These are phyloP conservation scores for Actenoides lindsayi DNA, from an alignment of 2,113 vertebrate genomes.

Conservation along the genomic window DNA sequence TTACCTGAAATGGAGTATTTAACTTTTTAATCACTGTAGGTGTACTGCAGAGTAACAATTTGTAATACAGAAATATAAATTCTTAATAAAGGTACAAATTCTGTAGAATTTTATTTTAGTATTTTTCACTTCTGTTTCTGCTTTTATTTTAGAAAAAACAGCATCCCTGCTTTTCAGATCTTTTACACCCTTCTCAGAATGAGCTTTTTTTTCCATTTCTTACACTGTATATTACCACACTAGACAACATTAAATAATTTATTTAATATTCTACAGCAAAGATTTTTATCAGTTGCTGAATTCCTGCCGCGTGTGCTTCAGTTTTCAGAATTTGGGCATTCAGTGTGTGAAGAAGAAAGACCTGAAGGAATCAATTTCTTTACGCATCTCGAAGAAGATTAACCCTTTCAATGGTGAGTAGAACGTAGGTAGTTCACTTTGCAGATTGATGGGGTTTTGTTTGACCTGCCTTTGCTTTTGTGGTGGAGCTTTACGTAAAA, in stretches of 20 bases:
- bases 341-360: slow-evolving; percentile 97
- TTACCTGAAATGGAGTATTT: not conserved
- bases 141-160: not conserved
- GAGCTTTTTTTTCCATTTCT: not conserved
- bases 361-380: slow-evolving; percentile 90
- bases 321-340: slow-evolving; percentile 98
- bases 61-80: not conserved
- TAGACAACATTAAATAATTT: not conserved
- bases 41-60: not conserved
- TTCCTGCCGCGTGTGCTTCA: slow-evolving; percentile 61
- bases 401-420: slow-evolving; percentile 94
- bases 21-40: not conserved
- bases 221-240: not conserved
- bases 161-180: not conserved
- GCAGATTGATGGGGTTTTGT: not conserved
- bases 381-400: slow-evolving; percentile 87
- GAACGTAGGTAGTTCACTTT: not conserved
- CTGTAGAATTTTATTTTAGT: not conserved
- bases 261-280: not conserved
- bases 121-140: not conserved
- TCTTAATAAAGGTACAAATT: not conserved
- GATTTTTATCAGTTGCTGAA: slow-evolving; percentile 1
- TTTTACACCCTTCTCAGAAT: not conserved
- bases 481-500: not conserved
- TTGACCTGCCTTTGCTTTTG: not conserved